Conservation (phyloP, 1,140 invertebrate genomes). For the Bombus waltoni region DNA sequence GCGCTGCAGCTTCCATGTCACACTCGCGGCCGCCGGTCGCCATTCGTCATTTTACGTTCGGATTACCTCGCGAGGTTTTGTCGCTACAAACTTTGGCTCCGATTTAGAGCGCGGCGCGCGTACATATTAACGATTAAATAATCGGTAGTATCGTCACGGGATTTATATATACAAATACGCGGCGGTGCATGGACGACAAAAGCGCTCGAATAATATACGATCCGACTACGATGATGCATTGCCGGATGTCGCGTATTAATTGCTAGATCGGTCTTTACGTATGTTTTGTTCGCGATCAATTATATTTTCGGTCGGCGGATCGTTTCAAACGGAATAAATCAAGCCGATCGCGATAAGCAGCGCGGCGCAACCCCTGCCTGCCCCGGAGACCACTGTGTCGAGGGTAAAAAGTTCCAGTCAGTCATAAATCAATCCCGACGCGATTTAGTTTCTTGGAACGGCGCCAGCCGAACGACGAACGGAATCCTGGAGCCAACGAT, state of each 20-base stretch:
- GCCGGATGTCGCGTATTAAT: slow-evolving; percentile 12
- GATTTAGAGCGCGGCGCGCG: too few relatives aligned
- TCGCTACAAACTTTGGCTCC: too few relatives aligned
- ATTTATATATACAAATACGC: neutral
- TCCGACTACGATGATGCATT: slow-evolving; percentile 17
- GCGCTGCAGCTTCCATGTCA: neutral
- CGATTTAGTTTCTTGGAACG: slow-evolving; percentile 68
- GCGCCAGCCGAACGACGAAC: slow-evolving; percentile 64
- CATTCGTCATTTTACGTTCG: neutral
- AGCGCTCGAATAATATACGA: neutral
- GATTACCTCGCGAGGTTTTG: too few relatives aligned
- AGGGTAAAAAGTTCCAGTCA: slow-evolving; percentile 64
- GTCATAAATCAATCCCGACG: slow-evolving; percentile 68
- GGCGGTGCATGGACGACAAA: neutral
- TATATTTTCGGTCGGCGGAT: slow-evolving; percentile 38
- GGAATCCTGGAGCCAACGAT: slow-evolving; percentile 59
- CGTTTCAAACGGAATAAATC: slow-evolving; percentile 61
- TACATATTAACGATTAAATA: too few relatives aligned
- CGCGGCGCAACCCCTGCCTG: neutral
- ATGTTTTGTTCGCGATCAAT: slow-evolving; percentile 39
- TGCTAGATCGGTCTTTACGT: slow-evolving; percentile 18
- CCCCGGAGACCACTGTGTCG: slow-evolving; percentile 8
- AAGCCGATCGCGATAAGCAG: slow-evolving; percentile 54
- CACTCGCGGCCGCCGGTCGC: neutral
- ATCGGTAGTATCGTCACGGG: neutral